Conservation (phyloP, 1,140 invertebrate species). For the Drosophila nikananu region DNA sequence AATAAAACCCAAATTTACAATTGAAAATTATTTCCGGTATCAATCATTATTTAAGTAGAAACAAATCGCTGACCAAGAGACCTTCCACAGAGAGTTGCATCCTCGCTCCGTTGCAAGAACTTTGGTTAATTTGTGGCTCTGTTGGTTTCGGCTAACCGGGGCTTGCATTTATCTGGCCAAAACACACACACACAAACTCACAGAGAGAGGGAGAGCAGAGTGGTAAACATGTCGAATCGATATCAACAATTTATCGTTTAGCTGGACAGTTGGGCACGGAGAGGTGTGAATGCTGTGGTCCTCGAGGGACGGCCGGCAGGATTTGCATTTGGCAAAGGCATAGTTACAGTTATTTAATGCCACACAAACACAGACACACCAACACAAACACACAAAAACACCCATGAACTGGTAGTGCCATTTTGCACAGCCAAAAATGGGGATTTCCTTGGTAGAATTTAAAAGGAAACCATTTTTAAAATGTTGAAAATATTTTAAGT, state of each 20-base stretch:
- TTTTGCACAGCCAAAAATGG: neutral
- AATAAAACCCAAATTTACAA: neutral
- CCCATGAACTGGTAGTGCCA: neutral
- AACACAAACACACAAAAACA: slow-evolving; percentile 13
- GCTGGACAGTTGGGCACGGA: slow-evolving; percentile 47
- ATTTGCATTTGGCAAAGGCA: slow-evolving; percentile 70
- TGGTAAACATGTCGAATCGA: slow-evolving; percentile 62
- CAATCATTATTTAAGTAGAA: slow-evolving; percentile 19
- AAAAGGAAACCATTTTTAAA: neutral
- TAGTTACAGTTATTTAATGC: slow-evolving; percentile 72
- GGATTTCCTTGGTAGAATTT: neutral
- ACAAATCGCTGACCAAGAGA: slow-evolving; percentile 12
- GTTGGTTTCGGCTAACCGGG: slow-evolving; percentile 8
- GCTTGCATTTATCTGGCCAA: slow-evolving; percentile 25
- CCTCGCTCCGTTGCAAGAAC: slow-evolving; percentile 3
- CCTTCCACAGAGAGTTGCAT: neutral
- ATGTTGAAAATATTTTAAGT: neutral
- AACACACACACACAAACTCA: slow-evolving; percentile 9
- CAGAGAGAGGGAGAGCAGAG: neutral
- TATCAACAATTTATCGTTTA: slow-evolving; percentile 78
- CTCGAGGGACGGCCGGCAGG: slow-evolving; percentile 28
- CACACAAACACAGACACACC: slow-evolving; percentile 10
- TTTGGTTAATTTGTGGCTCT: slow-evolving; percentile 56
- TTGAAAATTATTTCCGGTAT: neutral
- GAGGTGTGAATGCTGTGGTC: slow-evolving; percentile 39